Percentiles rank a stretch among this genome's conserved stretches.
phyloP scores from a whole-genome alignment of 37 sponge, comb jelly and placozoan species.

The Eunapius fragilis region DNA sequence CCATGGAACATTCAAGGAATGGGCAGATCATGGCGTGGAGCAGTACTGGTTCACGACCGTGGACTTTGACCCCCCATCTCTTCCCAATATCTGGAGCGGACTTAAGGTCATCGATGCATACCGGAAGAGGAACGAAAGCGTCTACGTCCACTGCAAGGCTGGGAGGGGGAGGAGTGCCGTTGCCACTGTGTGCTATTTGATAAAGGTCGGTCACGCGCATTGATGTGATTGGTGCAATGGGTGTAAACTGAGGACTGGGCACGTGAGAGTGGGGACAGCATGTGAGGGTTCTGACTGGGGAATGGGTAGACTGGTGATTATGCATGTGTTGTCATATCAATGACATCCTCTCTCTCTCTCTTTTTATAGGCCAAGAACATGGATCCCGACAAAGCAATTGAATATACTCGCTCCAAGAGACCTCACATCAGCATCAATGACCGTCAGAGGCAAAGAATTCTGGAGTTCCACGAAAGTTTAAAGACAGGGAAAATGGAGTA shows the following conservation, averaged over 20 bases:
- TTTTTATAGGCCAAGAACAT: neutral
- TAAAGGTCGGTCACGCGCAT: conserved; percentile 46
- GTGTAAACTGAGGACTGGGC: neutral
- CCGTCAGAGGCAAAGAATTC: conserved; percentile 45
- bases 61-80: conserved; percentile 77
- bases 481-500: neutral
- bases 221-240: neutral
- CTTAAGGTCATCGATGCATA: conserved; percentile 56
- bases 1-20: conserved; percentile 72
- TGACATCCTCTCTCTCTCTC: neutral
- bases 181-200: conserved; percentile 81
- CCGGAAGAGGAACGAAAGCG: conserved; percentile 35
- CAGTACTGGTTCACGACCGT: conserved; percentile 55
- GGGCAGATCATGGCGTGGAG: conserved; percentile 69
- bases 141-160: conserved; percentile 95
- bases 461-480: conserved; percentile 38
- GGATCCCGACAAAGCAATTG: conserved; percentile 45
- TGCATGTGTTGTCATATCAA: no score
- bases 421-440: conserved; percentile 78
- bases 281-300: no score
- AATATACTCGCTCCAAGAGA: conserved; percentile 41
- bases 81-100: conserved; percentile 43
- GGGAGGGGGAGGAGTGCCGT: conserved; percentile 90
- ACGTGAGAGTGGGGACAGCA: neutral
- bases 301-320: neutral